Evolutionary conservation across 2,113 vertebrate species (phyloP).

Genomic region (Aplodontia rufa): DNA sequence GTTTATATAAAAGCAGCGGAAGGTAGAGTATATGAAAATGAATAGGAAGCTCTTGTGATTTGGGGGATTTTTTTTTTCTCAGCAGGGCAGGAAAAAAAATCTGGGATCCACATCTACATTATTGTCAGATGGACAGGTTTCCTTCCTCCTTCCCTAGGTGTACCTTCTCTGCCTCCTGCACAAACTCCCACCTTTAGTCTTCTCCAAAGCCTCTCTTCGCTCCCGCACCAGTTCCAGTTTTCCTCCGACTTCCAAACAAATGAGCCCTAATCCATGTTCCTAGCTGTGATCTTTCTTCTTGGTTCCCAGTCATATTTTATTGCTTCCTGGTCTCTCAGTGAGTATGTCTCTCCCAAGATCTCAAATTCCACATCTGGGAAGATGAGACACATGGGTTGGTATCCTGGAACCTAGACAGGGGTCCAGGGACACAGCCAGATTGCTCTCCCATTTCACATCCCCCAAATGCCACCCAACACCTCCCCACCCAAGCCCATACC

Average conservation of each 20-base stretch:
- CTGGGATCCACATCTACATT: neutral
- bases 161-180: neutral
- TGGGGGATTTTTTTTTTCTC: neutral
- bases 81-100: neutral
- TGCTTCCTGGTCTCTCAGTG: neutral
- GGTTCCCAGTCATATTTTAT: neutral
- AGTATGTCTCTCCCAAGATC: neutral
- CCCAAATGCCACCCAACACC: neutral
- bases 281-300: conserved; percentile 8
- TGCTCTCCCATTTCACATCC: neutral
- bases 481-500: neutral
- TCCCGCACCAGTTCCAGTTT: neutral
- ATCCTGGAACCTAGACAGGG: neutral
- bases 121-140: neutral
- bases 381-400: neutral
- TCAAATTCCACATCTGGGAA: neutral
- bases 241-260: neutral
- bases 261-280: neutral
- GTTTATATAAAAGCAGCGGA: neutral
- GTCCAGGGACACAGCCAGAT: neutral
- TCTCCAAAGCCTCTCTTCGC: neutral
- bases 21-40: neutral
- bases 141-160: too few relatives aligned
- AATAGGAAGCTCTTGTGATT: neutral
- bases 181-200: neutral